Evolutionary conservation across 2,113 vertebrate species (phyloP).

Genomic region (Alligator sinensis): DNA sequence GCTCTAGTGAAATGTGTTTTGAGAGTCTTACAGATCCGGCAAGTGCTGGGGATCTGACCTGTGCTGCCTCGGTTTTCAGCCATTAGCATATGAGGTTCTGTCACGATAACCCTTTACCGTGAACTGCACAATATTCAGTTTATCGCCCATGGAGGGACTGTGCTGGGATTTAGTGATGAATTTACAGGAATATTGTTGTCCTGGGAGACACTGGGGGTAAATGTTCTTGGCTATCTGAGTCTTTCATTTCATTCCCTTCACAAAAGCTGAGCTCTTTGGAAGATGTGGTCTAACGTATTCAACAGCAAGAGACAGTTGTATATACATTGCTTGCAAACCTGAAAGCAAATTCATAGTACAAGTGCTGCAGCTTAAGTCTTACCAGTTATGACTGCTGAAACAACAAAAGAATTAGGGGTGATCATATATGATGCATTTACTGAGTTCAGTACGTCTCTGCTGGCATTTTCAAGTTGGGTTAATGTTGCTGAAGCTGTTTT

Average conservation of each 20-base stretch:
- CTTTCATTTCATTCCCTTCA: not conserved
- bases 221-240: not conserved
- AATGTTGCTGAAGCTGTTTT: conserved; percentile 20
- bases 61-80: not conserved
- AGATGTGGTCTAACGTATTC: not conserved
- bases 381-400: conserved; percentile 15
- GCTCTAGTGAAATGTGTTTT: not conserved
- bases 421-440: conserved; percentile 47
- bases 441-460: not conserved
- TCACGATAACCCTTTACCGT: not conserved
- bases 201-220: accelerated
- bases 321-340: not conserved
- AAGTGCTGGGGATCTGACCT: not conserved
- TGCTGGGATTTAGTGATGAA: not conserved
- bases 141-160: not conserved
- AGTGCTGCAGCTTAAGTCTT: conserved; percentile 17
- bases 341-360: not conserved
- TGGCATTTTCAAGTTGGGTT: conserved; percentile 40
- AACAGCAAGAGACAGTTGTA: not conserved
- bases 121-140: not conserved
- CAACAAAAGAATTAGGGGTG: conserved; percentile 39
- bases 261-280: not conserved
- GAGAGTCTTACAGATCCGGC: not conserved
- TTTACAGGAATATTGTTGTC: not conserved
- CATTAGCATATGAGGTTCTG: not conserved